These are phyloP conservation scores for Isurus oxyrinchus DNA, from an alignment of 2,113 vertebrate genomes.

Conservation along the genomic window DNA sequence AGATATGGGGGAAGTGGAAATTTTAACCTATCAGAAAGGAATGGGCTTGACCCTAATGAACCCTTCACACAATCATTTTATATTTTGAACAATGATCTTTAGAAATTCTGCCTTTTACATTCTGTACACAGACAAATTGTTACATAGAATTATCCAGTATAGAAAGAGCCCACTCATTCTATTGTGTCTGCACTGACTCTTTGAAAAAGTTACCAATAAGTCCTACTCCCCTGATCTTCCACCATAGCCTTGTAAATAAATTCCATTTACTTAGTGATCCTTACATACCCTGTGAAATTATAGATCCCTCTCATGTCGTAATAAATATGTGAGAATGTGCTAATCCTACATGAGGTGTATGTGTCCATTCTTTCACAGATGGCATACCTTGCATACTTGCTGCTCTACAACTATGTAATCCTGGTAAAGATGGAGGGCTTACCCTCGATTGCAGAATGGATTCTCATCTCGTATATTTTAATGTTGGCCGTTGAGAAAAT, in stretches of 20 bases:
- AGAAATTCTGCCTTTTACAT: not conserved
- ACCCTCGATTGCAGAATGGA: constrained; percentile 88
- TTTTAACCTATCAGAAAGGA: not conserved
- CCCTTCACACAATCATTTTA: not conserved
- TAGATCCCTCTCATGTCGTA: not conserved
- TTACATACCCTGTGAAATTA: not conserved
- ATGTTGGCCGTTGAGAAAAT: constrained; percentile 88
- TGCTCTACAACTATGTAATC: constrained; percentile 95
- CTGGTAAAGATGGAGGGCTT: constrained; percentile 92
- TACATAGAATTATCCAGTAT: not conserved
- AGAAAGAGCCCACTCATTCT: not conserved
- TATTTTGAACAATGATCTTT: not conserved
- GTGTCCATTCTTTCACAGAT: constrained; percentile 58
- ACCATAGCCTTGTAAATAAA: not conserved
- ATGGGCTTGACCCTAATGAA: not conserved
- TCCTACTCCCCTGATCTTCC: not conserved
- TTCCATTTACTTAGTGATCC: not conserved
- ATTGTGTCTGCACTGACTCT: not conserved
- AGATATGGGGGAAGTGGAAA: not conserved
- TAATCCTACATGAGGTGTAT: not conserved
- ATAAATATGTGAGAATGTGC: not conserved
- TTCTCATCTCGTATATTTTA: constrained; percentile 88
- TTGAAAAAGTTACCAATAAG: not conserved
- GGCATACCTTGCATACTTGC: constrained; percentile 82
- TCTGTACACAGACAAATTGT: not conserved